Evolutionary conservation across 2,888 invertebrate genomes (phyloP).

Genomic region (Latrodectus hesperus): DNA sequence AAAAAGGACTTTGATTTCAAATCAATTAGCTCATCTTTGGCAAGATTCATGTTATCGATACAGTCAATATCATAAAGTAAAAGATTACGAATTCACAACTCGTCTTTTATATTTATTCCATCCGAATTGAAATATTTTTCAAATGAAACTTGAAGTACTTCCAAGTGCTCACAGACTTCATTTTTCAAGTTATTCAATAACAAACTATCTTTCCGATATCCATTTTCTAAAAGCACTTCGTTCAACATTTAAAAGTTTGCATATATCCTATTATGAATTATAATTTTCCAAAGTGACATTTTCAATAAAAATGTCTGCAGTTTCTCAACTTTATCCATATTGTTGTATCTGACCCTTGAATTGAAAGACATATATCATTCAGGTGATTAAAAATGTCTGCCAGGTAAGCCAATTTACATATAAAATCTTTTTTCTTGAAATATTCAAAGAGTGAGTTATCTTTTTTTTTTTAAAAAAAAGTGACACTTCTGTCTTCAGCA

Average conservation of each 20-base stretch:
- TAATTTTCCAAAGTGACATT: slow-evolving; percentile 15
- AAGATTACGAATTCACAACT: slow-evolving; percentile 51
- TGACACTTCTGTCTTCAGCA: no score
- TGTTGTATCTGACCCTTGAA: slow-evolving; percentile 62
- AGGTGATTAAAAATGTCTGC: slow-evolving; percentile 61
- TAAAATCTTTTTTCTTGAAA: slow-evolving; percentile 62
- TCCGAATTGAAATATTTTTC: slow-evolving; percentile 37
- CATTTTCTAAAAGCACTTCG: slow-evolving; percentile 48
- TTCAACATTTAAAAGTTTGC: slow-evolving; percentile 45
- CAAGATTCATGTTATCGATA: slow-evolving; percentile 49
- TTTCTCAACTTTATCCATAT: no score
- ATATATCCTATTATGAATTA: slow-evolving; percentile 46
- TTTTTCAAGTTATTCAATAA: slow-evolving; percentile 44
- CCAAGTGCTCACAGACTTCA: slow-evolving; percentile 22
- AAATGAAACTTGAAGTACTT: slow-evolving; percentile 26
- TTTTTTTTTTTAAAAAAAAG: no score
- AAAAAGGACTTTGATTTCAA: slow-evolving; percentile 42
- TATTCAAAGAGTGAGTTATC: slow-evolving; percentile 58
- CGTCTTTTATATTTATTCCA: slow-evolving; percentile 50
- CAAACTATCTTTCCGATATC: slow-evolving; percentile 43
- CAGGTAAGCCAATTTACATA: slow-evolving; percentile 63
- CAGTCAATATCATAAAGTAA: slow-evolving; percentile 51
- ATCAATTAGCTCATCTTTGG: slow-evolving; percentile 54
- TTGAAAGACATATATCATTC: slow-evolving; percentile 58
- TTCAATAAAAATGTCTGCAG: slow-evolving; percentile 45